These are phyloP conservation scores for Hydraecia micacea DNA, from an alignment of 2,888 invertebrate species.

Conservation along the genomic window DNA sequence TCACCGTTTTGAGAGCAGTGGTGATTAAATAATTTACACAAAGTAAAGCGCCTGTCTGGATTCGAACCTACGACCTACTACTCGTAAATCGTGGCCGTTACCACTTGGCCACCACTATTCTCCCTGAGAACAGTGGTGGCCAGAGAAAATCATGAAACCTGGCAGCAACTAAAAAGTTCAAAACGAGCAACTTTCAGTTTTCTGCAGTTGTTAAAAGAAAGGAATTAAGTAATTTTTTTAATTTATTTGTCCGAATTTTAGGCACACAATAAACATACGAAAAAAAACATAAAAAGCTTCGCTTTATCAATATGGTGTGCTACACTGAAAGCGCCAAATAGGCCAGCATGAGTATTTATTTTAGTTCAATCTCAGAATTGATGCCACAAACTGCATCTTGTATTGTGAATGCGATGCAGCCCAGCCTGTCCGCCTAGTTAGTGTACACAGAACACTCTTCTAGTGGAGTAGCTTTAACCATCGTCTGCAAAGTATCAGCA, in stretches of 20 bases:
- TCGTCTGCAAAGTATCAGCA: neutral
- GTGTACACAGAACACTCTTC: too few relatives aligned
- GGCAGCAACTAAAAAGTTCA: too few relatives aligned
- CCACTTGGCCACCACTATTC: too few relatives aligned
- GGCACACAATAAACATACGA: neutral
- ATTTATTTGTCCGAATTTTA: neutral
- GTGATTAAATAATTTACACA: too few relatives aligned
- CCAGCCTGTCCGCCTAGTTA: neutral
- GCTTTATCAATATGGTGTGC: neutral
- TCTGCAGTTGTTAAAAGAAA: neutral
- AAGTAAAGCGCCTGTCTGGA: too few relatives aligned
- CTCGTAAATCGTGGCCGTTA: too few relatives aligned
- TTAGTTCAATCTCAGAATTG: slow-evolving; percentile 1
- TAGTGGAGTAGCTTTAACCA: neutral
- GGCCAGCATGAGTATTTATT: neutral
- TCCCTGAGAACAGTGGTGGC: too few relatives aligned
- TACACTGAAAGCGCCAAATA: neutral
- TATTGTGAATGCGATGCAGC: neutral
- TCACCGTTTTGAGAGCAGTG: too few relatives aligned
- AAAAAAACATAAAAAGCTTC: neutral
- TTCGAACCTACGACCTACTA: too few relatives aligned
- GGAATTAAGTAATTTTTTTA: neutral
- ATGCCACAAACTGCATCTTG: neutral
- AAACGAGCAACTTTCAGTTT: too few relatives aligned
- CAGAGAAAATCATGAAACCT: too few relatives aligned